Evolutionary conservation across 2,888 invertebrate species (phyloP), one percentile per base, ranked within the genome.

Genomic region (Nebria brevicollis): DNA sequence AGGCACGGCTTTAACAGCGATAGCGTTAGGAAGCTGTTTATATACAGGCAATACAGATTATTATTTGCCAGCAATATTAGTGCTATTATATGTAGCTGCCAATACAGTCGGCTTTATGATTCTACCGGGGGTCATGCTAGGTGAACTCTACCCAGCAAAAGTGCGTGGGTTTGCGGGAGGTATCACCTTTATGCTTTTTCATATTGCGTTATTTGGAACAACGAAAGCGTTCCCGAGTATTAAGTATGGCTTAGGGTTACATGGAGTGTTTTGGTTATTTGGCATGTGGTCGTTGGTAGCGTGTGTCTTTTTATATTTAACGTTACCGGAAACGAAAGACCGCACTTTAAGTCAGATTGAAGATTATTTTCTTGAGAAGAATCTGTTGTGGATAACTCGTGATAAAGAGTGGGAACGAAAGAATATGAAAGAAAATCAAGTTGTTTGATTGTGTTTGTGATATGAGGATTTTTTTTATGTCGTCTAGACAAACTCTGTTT

Each of bases 321-420:
- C 94, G 81, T 88, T 95, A 66, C 95, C 95, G 10, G 95, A 95
- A 89, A 95, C 95, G 0, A 95, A 94, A 87, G 93, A 93, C 65
- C 91, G 92, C 82, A 93, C 93, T 6, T 88, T 95, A 68, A 90
- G 93, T 77, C 93, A 95, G 88, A 95, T 95, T 84, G 95, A 95
- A 88, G 94, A 95, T 89, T 95, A 95, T 87, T 95, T 95, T 86
- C 91, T 93, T 84, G 93, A 93, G 84, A 88, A 91, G 65, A 93
- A 93, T 86, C 90, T 93, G 86, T 85, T 93, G 80, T 94, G 94
- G 94, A 87, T 91, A 68, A 90, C 89, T 6, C 89, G 91, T 75
- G 89, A 91, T 82, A 91, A 90, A 72, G 84, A 83, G 75, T 83
- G 78, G 82, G 82, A 81, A 73, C 70, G 66, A 10, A 81, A 81